Evolutionary conservation across 1,140 invertebrate genomes (phyloP).

Genomic region (Colletes latitarsis): DNA sequence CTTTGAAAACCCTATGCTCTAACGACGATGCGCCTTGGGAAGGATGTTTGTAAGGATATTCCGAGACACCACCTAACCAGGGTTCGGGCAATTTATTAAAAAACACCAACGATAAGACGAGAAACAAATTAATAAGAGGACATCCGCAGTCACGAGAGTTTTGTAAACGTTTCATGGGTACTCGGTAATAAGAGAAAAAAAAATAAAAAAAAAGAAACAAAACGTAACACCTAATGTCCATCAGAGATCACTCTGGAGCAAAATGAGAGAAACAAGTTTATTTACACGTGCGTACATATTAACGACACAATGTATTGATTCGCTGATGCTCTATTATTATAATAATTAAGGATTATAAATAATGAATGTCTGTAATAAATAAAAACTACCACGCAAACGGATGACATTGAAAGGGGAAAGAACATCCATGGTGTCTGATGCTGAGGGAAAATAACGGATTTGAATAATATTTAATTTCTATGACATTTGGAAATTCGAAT

Average conservation of each 20-base stretch:
- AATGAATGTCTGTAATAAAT: slow-evolving; percentile 81
- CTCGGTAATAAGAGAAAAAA: slow-evolving; percentile 37
- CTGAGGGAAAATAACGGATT: slow-evolving; percentile 50
- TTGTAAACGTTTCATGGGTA: slow-evolving; percentile 71
- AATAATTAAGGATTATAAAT: slow-evolving; percentile 79
- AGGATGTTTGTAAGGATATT: slow-evolving; percentile 49
- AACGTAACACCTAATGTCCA: slow-evolving; percentile 69
- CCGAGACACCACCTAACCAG: slow-evolving; percentile 53
- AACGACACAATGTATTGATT: slow-evolving; percentile 70
- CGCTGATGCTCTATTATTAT: slow-evolving; percentile 78
- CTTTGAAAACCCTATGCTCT: slow-evolving; percentile 46
- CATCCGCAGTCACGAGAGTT: slow-evolving; percentile 72
- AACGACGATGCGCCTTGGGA: slow-evolving; percentile 43
- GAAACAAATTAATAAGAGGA: slow-evolving; percentile 61
- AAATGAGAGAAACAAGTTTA: slow-evolving; percentile 64
- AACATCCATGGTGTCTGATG: slow-evolving; percentile 62
- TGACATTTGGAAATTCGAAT: no score
- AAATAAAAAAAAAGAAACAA: background rate
- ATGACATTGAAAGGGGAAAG: slow-evolving; percentile 56
- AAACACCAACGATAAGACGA: slow-evolving; percentile 54
- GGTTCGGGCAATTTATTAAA: slow-evolving; percentile 63
- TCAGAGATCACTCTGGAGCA: slow-evolving; percentile 70
- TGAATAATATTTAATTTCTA: no score
- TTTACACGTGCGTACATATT: slow-evolving; percentile 70
- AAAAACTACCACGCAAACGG: slow-evolving; percentile 78